Evolutionary conservation across 2,888 invertebrate genomes (phyloP), one percentile per base, ranked within the genome.

Genomic region (Barypeithes pellucidus): DNA sequence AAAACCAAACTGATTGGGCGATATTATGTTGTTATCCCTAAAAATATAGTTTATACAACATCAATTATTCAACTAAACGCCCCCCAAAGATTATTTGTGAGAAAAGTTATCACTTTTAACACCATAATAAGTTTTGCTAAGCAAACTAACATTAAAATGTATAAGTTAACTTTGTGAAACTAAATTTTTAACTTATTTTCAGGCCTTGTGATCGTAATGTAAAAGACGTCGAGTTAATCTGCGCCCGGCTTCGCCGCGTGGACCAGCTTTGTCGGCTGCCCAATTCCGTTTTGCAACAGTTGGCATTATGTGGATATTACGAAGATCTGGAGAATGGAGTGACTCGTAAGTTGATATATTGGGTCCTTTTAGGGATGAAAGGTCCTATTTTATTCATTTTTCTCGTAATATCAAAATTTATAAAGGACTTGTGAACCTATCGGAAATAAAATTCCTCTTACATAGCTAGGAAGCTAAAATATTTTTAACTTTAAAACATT

Each of bases 281-380:
- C 61, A 90, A 91, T 77, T 89, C 90, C 22, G 89, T 93, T 68
- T 87, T 94, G 67, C 92, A 92, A 82, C 93, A 94, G 85, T 87
- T 94, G 80, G 93, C 93, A 77, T 89, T 90, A 84, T 91, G 91
- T 84, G 93, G 92, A 75, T 93, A 92, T 86, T 93, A 93, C 86
- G 94, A 94, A 85, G 92, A 93, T 83, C 86, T 94, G 79, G 93
- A 93, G 83, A 91, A 91, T 83, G 93, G 92, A 71, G 92, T 94
- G 66, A 93, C 93, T 81, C 87, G 94, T 94, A 86, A 91, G 93
- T 90, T 57, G 24, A 52, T 52, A 14, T 52, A 57, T 57, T 57
- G 14, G 18, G 2, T 16, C 16, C 33, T 33, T 57, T 57, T 57
- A 33, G 33, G 12, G 11, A n/a, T 20, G n/a, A 50, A 24, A 24